phyloP scores from a whole-genome alignment of 37 sponge, comb jelly and placozoan genomes.

The Hexactinellida sp. region DNA sequence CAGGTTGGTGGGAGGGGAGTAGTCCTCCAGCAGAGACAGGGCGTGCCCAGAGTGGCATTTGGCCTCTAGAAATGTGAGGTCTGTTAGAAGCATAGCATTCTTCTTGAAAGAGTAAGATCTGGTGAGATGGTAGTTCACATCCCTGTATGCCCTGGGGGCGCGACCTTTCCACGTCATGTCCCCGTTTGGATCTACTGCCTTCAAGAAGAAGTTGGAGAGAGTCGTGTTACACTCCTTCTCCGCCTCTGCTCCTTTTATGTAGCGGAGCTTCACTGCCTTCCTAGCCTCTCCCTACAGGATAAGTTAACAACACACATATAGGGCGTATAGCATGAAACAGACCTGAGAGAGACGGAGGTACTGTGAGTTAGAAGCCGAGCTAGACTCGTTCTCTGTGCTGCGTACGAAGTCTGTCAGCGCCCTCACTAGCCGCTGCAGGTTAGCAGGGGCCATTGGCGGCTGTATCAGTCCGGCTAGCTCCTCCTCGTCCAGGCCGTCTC shows the following conservation, averaged over 20 bases:
- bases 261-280: constrained; percentile 45
- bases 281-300: constrained; percentile 16
- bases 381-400: background rate
- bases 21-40: constrained; percentile 63
- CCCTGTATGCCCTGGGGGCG: constrained; percentile 57
- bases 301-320: background rate
- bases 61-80: constrained; percentile 51
- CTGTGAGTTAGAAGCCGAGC: background rate
- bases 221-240: constrained; percentile 46
- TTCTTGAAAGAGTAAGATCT: constrained; percentile 47
- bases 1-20: constrained; percentile 32
- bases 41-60: constrained; percentile 64
- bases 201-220: constrained; percentile 41
- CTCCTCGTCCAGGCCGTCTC: constrained; percentile 54
- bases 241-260: constrained; percentile 53
- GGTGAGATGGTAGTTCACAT: constrained; percentile 67
- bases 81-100: constrained; percentile 40
- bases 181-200: constrained; percentile 45
- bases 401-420: background rate
- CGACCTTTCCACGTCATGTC: constrained; percentile 53
- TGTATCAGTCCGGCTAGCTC: constrained; percentile 37
- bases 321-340: background rate
- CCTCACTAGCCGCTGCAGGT: constrained; percentile 14
- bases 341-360: background rate
- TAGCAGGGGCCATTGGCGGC: background rate